phyloP scores from a whole-genome alignment of 2,888 invertebrate genomes.

The Lydus trimaculatus region DNA sequence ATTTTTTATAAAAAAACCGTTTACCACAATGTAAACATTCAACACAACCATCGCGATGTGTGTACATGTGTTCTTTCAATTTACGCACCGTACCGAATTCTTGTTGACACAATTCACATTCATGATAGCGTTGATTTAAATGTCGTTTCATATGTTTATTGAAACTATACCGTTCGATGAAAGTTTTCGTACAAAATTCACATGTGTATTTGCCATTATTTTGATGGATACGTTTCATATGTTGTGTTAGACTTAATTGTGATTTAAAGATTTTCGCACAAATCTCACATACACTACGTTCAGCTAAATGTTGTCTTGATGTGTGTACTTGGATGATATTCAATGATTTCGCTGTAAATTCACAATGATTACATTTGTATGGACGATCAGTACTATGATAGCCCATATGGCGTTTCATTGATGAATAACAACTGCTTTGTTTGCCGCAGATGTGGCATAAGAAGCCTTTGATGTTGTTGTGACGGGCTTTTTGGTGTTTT shows the following conservation, averaged over 20 bases:
- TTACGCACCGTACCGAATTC: constrained; percentile 39
- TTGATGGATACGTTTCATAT: constrained; percentile 41
- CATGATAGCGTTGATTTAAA: constrained; percentile 36
- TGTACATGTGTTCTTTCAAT: constrained; percentile 42
- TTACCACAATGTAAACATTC: constrained; percentile 42
- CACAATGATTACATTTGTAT: constrained; percentile 38
- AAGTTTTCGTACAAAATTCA: constrained; percentile 38
- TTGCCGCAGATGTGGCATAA: constrained; percentile 45
- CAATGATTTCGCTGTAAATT: constrained; percentile 39
- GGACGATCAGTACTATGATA: constrained; percentile 40
- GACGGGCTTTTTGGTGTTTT: constrained; percentile 40
- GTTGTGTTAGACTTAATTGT: constrained; percentile 40
- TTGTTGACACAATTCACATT: constrained; percentile 39
- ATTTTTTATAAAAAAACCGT: constrained; percentile 42
- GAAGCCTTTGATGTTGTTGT: constrained; percentile 38
- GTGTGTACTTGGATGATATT: constrained; percentile 39
- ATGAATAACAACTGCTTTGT: constrained; percentile 43
- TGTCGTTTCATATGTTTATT: constrained; percentile 41
- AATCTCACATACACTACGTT: constrained; percentile 39
- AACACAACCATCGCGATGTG: constrained; percentile 38
- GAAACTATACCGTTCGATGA: constrained; percentile 40
- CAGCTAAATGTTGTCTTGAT: constrained; percentile 37
- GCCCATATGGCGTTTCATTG: constrained; percentile 43
- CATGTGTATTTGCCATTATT: constrained; percentile 37
- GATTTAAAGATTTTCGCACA: constrained; percentile 45